These are phyloP conservation scores for Nothura maculosa DNA, from an alignment of 2,797 vertebrate genomes.

Conservation along the genomic window DNA sequence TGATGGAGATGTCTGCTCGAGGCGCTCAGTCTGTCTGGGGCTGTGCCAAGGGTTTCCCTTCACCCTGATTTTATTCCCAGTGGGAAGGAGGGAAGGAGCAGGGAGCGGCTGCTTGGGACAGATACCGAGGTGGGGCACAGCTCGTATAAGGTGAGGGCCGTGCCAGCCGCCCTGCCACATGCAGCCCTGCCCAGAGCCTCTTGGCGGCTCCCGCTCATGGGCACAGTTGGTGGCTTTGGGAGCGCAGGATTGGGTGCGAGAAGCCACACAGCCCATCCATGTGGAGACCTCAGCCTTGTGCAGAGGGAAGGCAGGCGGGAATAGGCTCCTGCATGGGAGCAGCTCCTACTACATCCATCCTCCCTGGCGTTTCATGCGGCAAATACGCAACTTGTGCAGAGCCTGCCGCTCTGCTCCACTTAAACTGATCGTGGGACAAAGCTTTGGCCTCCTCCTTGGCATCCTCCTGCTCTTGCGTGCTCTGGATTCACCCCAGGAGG, in stretches of 20 bases:
- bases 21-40: background rate
- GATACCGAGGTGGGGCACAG: background rate
- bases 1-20: background rate
- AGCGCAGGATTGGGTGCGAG: too few relatives aligned
- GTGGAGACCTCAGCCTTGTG: background rate
- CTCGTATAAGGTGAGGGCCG: fast-evolving
- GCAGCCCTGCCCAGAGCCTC: too few relatives aligned
- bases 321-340: background rate
- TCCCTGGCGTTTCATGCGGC: too few relatives aligned
- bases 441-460: background rate
- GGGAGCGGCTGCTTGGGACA: background rate
- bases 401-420: background rate
- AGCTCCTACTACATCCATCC: background rate
- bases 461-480: too few relatives aligned
- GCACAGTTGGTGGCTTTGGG: background rate
- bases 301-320: background rate
- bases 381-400: too few relatives aligned
- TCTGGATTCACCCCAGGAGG: background rate
- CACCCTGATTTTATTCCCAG: background rate
- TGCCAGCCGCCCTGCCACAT: too few relatives aligned
- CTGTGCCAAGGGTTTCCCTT: background rate
- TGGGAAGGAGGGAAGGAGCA: background rate
- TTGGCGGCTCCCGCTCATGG: too few relatives aligned
- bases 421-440: background rate
- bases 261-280: background rate